phyloP scores from a whole-genome alignment of 2,113 vertebrate species.

The Macaca nemestrina region DNA sequence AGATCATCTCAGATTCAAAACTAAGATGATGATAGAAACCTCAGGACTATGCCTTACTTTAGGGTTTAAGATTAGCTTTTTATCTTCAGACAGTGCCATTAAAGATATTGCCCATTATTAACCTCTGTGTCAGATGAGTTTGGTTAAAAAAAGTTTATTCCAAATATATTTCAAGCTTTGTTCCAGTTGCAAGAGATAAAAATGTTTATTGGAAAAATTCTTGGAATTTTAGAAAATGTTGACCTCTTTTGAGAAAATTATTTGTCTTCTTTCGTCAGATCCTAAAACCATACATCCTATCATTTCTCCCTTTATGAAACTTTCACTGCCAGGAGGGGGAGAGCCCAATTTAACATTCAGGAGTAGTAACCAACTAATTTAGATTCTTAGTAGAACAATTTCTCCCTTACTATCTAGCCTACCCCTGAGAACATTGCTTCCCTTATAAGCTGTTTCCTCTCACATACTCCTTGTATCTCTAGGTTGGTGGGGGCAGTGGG shows the following conservation, averaged over 20 bases:
- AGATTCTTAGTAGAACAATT: constrained; percentile 61
- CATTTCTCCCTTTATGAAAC: constrained; percentile 49
- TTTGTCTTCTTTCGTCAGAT: constrained; percentile 38
- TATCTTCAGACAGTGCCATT: not conserved
- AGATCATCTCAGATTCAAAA: constrained; percentile 28
- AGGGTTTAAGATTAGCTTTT: constrained; percentile 6
- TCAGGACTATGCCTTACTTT: not conserved
- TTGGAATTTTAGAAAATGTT: constrained; percentile 20
- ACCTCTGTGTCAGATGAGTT: not conserved
- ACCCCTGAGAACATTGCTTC: constrained; percentile 23
- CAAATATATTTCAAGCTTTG: constrained; percentile 40
- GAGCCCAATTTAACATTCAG: constrained; percentile 57
- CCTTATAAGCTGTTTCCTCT: not conserved
- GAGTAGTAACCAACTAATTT: constrained; percentile 56
- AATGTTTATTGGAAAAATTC: not conserved
- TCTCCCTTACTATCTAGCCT: constrained; percentile 54
- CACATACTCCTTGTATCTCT: not conserved
- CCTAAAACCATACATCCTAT: not conserved
- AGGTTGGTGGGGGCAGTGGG: not conserved
- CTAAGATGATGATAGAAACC: not conserved
- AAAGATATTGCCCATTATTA: not conserved
- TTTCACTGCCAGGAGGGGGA: constrained; percentile 44
- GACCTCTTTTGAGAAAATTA: constrained; percentile 40
- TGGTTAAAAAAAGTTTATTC: constrained; percentile 23
- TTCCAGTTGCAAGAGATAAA: constrained; percentile 33